Evolutionary conservation across 2,797 vertebrate genomes (phyloP), one percentile per base, ranked within the genome.

Genomic region (Pipistrellus nathusii): DNA sequence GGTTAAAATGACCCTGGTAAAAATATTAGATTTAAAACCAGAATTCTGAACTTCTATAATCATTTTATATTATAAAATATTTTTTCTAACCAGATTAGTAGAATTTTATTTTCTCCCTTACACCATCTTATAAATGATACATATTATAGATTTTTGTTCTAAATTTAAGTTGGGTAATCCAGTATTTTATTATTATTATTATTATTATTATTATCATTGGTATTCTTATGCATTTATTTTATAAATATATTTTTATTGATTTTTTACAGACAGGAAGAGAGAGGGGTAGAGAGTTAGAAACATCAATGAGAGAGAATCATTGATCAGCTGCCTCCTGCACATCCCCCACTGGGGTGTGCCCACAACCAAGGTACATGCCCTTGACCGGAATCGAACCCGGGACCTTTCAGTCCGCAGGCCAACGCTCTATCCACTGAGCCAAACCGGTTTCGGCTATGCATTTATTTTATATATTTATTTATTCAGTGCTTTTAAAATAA

Each of bases 141-240:
- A 35, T 7, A 62, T 27, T 46, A 90, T 38, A 14, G 59, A 38
- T n/a, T 88, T 90, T 95, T 95, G 25, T 66, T 51, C 88, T 13
- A 4, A 92, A 92, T 81, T 86, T 89, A 97, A 90, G 77, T 71
- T 75, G 27, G 51, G 38, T 1, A 72, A 90, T 84, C 80, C 15
- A 93, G 10, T 76, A 30, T 82, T 77, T 83, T 92, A 69, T 81
- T 77, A 57, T 38, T 18, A 44, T 66, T 27, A 59, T 83, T 92
- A 69, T 81, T 77, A 57, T 38, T 18, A 44, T 66, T 27, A 59
- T 75, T 90, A 69, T 84, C 71, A 72, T 46, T 15, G 35, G 59
- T 11, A 64, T 38, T 76, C 44, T 32, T 85, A 53, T 55, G 15
- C 48, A 44, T 46, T 85, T 51, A 51, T 10, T 59, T 14, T 30